Conservation (phyloP, 2,797 vertebrate species). For the Sardinella longiceps region DNA sequence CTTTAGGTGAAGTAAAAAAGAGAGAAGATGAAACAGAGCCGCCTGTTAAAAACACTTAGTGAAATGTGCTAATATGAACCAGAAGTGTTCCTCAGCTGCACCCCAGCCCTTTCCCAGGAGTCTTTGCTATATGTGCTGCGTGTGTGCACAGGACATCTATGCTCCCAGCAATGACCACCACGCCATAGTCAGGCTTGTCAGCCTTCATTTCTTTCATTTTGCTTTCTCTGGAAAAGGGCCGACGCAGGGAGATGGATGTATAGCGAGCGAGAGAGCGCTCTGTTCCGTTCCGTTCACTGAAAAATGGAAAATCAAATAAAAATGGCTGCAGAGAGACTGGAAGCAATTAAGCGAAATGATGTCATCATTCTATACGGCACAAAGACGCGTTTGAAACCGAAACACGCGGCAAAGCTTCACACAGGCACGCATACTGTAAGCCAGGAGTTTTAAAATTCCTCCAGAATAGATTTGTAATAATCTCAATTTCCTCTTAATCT, state of each 20-base stretch:
- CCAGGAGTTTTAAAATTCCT: not conserved
- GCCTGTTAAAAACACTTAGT: not conserved
- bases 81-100: constrained; percentile 3
- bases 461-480: not conserved
- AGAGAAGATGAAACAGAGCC: constrained; percentile 19
- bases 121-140: not conserved
- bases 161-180: constrained; percentile 10
- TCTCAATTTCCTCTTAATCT: not conserved
- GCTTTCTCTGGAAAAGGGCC: constrained; percentile 58
- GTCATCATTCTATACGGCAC: constrained; percentile 73
- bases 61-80: constrained; percentile 46
- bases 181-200: constrained; percentile 68
- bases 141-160: not conserved
- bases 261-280: not conserved
- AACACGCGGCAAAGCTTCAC: constrained; percentile 51
- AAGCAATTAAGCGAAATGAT: constrained; percentile 76
- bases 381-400: constrained; percentile 57
- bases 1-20: constrained; percentile 13
- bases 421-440: constrained; percentile 25
- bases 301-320: constrained; percentile 69
- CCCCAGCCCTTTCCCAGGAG: not conserved
- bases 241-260: constrained; percentile 28
- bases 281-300: constrained; percentile 23
- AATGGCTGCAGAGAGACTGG: constrained; percentile 61
- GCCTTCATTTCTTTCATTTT: constrained; percentile 61